Base-by-base conservation (phyloP, 1,140 invertebrate species). In the Steinernema feltiae region DNA sequence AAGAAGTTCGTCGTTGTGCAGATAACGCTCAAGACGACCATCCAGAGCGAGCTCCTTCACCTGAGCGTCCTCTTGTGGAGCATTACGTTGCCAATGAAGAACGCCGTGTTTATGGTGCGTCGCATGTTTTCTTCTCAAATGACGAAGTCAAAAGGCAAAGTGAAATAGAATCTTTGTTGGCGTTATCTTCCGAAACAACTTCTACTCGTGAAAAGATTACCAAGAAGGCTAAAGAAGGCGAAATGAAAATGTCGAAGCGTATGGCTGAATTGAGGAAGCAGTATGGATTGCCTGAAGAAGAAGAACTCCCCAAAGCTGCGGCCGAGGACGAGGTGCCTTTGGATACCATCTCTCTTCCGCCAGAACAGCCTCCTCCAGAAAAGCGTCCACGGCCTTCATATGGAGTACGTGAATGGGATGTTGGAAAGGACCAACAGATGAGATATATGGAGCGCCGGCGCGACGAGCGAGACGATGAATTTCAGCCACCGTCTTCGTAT, bases 321-420 rank as follows among this genome's bases (percentile, higher is more conserved):
- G 15, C 15, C 7, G 15, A 7, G 12, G 53, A 63, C 7, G 53
- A 63, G 3, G 53, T 63, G 3, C 53, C 53, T 15, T 21, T 63
- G 2, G 53, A 63, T 15, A 63, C 15, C 12, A 63, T 63, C 53
- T 3, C 53, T 3, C 24, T 63, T 7, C 53, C 53, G 3, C 12
- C 41, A n/a, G 41, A 46, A 7, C 7, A 27, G 12, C 53, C 53
- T 15, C 53, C 53, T 15, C 7, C 53, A 63, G 15, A 15, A 27
- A 63, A 63, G 24, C 53, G 53, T 3, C 53, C 53, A 21, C 15
- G 24, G 53, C 12, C 7, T 3, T 3, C 12, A 3, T 63, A 63
- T 21, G 53, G 53, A 63, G 53, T 63, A n/a, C 53, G 53, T 27
- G 53, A 63, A 63, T 63, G 53, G 53, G 53, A 63, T 27, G 24